These are phyloP conservation scores for Callyntrura sp. DNA, from an alignment of 2,888 invertebrate species.

Conservation along the genomic window DNA sequence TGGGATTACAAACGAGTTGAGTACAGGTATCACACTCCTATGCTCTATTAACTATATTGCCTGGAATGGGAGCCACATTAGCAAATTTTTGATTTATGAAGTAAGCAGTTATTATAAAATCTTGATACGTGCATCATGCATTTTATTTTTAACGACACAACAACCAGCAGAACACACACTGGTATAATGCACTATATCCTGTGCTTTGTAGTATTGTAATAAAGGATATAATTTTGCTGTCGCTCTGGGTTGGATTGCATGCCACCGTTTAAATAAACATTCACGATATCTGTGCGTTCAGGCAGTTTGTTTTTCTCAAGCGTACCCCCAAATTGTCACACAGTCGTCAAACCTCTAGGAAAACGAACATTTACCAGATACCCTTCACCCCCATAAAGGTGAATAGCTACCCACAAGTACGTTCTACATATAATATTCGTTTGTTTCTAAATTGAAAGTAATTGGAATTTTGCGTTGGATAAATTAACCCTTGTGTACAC, in stretches of 20 bases:
- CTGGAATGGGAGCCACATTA: slow-evolving; percentile 12
- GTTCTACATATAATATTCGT: no score
- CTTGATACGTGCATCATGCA: slow-evolving; percentile 24
- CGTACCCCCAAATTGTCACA: neutral
- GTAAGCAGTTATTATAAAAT: neutral
- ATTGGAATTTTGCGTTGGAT: slow-evolving; percentile 81
- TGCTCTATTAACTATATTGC: slow-evolving; percentile 21
- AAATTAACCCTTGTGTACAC: slow-evolving; percentile 60
- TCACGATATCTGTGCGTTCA: slow-evolving; percentile 18
- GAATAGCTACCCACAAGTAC: no score
- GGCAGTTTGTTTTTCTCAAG: slow-evolving; percentile 12
- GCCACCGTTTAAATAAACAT: neutral
- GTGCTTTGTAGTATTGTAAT: no score
- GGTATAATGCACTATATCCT: no score
- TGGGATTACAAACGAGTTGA: slow-evolving; percentile 61
- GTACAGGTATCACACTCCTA: slow-evolving; percentile 40
- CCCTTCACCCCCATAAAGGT: neutral
- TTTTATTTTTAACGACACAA: no score
- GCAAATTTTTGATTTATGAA: slow-evolving; percentile 39
- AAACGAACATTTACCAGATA: slow-evolving; percentile 34
- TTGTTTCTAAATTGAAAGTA: slow-evolving; percentile 78
- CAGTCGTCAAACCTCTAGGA: neutral
- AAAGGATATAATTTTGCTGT: no score
- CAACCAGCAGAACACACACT: no score
- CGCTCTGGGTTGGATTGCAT: slow-evolving; percentile 35